Percentiles rank a stretch among this genome's conserved stretches.
Evolutionary conservation across 2,113 vertebrate species (phyloP).

Genomic region (Sebastes schlegelii): DNA sequence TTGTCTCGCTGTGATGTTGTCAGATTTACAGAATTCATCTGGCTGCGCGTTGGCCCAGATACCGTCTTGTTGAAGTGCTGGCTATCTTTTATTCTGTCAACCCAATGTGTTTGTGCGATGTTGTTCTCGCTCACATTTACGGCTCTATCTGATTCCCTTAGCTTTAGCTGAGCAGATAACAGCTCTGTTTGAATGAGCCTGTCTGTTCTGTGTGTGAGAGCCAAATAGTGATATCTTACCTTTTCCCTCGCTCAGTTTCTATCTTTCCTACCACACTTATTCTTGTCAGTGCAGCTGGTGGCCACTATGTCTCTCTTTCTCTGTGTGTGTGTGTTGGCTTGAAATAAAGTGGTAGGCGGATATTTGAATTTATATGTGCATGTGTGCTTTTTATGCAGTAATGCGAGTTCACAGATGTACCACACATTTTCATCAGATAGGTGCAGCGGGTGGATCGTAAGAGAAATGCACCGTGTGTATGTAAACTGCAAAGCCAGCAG

Average conservation of each 20-base stretch:
- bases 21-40: constrained; percentile 50
- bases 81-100: constrained; percentile 70
- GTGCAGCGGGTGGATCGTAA: constrained; percentile 18
- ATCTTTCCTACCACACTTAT: constrained; percentile 24
- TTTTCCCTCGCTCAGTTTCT: constrained; percentile 41
- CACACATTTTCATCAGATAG: constrained; percentile 16
- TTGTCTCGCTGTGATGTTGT: constrained; percentile 45
- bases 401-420: constrained; percentile 20
- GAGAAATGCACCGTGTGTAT: constrained; percentile 2
- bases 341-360: constrained; percentile 27
- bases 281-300: constrained; percentile 24
- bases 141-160: constrained; percentile 66
- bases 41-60: constrained; percentile 52
- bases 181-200: constrained; percentile 58
- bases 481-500: constrained; percentile 52
- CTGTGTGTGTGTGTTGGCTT: not conserved
- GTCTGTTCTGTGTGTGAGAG: constrained; percentile 45
- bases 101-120: constrained; percentile 52
- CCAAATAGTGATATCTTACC: constrained; percentile 57
- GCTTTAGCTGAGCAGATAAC: constrained; percentile 68
- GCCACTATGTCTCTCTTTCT: not conserved
- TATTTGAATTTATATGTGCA: constrained; percentile 24
- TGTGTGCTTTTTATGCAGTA: constrained; percentile 24
- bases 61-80: constrained; percentile 54
- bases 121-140: constrained; percentile 60